Base-by-base conservation (phyloP, 2,113 vertebrate species). In the Galeopterus variegatus region DNA sequence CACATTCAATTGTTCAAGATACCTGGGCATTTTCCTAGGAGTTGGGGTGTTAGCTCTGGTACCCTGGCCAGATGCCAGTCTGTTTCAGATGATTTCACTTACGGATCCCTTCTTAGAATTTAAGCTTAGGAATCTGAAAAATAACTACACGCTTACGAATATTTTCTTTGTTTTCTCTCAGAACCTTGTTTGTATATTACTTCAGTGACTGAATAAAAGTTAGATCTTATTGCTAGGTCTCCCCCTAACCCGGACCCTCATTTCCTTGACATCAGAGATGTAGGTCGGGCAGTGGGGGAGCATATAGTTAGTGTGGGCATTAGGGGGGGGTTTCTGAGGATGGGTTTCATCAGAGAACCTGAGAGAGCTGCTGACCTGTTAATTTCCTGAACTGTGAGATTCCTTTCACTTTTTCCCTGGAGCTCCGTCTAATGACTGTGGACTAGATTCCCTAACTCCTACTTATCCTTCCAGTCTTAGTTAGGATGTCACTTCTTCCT, bases 1-100 rank as follows among this genome's bases (percentile, higher is more conserved):
- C 26, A 24, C 33, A 52, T 19, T 64, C 60, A 52, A 48, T 79
- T 85, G 48, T 81, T 0, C 6, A 86, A 45, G 28, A 36, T 24
- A 5, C 24, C 69, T 69, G 21, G 52, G 67, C 19, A 24, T 72
- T 97, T 97, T 96, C 64, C 85, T 93, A 82, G 52, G 88, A 36
- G 0, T 0, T 8, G 50, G 52, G 56, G n/a, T 88, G 80, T 56
- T 24, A 67, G 75, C 31, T 9, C 41, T 81, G 31, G 45, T 77
- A 9, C 23, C 36, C 31, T 92, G 79, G 82, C 45, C 54, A 13
- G 75, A 50, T 90, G 84, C 80, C 60, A 36, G 6, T 48, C 41
- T 86, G 88, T 58, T 82, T 91, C 73, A 65, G 89, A 72, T 90
- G 33, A 81, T 92, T 58, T 77, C 45, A 50, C 31, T 50, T 36